phyloP scores from a whole-genome alignment of 2,888 invertebrate genomes.

The Aspidiotus destructor region DNA sequence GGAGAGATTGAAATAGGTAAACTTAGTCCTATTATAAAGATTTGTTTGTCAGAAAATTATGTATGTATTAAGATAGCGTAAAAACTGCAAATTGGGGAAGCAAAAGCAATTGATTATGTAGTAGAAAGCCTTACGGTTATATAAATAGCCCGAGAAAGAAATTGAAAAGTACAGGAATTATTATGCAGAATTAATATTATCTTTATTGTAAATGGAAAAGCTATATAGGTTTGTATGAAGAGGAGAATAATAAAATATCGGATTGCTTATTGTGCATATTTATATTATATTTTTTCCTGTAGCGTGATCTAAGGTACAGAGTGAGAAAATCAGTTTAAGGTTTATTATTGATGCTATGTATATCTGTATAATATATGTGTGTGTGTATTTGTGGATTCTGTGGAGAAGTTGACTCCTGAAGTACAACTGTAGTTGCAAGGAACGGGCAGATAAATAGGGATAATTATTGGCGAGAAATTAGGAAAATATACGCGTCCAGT shows the following conservation, averaged over 20 bases:
- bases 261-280: not conserved
- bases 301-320: no score
- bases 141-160: conserved; percentile 10
- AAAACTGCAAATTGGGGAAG: not conserved
- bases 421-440: not conserved
- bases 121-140: conserved; percentile 20
- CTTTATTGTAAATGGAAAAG: conserved; percentile 1
- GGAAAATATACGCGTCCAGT: not conserved
- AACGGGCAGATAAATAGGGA: not conserved
- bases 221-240: no score
- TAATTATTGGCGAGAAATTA: not conserved
- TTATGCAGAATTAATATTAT: conserved; percentile 1
- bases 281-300: not conserved
- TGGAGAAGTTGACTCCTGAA: no score
- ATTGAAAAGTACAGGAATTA: not conserved
- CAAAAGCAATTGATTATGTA: conserved; percentile 16
- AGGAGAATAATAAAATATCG: no score
- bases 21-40: conserved; percentile 4
- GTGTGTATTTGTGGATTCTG: no score
- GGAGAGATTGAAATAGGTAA: conserved; percentile 20
- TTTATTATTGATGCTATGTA: no score
- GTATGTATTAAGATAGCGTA: not conserved
- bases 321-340: no score
- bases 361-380: no score
- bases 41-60: no score